Percentiles rank a stretch among this genome's conserved stretches.
Conservation (phyloP, 2,113 vertebrate species). For the Meles meles region DNA sequence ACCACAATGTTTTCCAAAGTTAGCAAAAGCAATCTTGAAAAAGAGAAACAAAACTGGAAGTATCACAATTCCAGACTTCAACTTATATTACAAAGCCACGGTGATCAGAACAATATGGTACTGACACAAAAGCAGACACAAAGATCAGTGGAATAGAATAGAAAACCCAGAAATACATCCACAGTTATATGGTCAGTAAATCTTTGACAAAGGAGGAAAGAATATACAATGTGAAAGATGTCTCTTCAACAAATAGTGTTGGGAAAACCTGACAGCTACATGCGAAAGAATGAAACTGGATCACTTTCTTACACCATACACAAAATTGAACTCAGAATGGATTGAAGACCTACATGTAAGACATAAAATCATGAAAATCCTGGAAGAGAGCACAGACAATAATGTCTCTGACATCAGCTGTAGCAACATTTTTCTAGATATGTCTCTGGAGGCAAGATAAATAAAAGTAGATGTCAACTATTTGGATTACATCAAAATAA, state of each 20-base stretch:
- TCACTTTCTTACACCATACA: neutral
- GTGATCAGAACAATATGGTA: neutral
- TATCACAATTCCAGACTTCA: neutral
- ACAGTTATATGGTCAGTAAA: neutral
- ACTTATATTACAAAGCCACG: neutral
- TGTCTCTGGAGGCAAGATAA: neutral
- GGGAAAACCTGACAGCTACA: neutral
- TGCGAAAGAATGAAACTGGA: neutral
- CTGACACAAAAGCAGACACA: neutral
- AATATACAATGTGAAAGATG: neutral
- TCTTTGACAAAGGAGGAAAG: neutral
- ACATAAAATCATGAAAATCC: neutral
- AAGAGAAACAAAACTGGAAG: neutral
- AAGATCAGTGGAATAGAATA: neutral
- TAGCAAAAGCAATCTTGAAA: neutral
- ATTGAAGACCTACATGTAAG: neutral
- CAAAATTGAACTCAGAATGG: neutral
- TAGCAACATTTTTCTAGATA: neutral
- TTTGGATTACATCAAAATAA: neutral
- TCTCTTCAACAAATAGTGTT: neutral
- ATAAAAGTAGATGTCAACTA: neutral
- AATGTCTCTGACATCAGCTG: neutral
- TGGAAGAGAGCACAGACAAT: neutral
- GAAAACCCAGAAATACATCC: neutral
- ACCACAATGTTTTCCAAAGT: too few species aligned